Evolutionary conservation across 2,113 vertebrate genomes (phyloP), one percentile per base, ranked within the genome.

Genomic region (Romanogobio albipinnatus): DNA sequence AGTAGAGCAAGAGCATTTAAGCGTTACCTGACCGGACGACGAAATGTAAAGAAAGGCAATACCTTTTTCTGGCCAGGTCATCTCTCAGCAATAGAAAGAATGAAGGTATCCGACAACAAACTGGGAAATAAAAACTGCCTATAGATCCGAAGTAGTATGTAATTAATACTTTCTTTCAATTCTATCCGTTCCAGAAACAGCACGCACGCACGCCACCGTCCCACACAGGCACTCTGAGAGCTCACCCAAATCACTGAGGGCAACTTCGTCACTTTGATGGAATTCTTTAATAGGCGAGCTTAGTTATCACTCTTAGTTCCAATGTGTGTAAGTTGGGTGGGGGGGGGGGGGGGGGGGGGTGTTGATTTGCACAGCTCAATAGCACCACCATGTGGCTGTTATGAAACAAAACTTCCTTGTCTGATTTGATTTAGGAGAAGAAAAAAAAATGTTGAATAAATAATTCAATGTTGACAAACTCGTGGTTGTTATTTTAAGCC

Each of bases 371-470:
- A 51, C 59, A 61, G 88, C 86, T 82, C 78, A 86, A 89, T 86
- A 79, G 71, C 88, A 79, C 88, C 88, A 77, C 88, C 81, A 77
- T 79, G 82, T 86, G 88, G 86, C 36, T 77, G 24, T 0, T 53
- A 14, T 1, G 14, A n/a, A n/a, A 10, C 22, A 26, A 39, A 62
- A 15, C 6, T 15, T 78, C 13, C 49, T 11, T 51, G 15, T 26
- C 19, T 45, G 51, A 14, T 10, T 8, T 26, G 14, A 75, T 66
- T 68, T 76, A 2, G n/a, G 26, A 8, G 9, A 47, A 5, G 29
- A 24, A 15, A 6, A 49, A 45, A 76, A 5, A 36, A 9, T 47
- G 81, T 14, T 71, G 64, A 84, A 86, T 70, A 49, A 81, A 84
- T 75, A 19, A 78, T 51, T 77, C 66, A 81, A 84, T 84, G 70